These are phyloP conservation scores for Hirundo rustica DNA, from an alignment of 2,797 vertebrate species.

Conservation along the genomic window DNA sequence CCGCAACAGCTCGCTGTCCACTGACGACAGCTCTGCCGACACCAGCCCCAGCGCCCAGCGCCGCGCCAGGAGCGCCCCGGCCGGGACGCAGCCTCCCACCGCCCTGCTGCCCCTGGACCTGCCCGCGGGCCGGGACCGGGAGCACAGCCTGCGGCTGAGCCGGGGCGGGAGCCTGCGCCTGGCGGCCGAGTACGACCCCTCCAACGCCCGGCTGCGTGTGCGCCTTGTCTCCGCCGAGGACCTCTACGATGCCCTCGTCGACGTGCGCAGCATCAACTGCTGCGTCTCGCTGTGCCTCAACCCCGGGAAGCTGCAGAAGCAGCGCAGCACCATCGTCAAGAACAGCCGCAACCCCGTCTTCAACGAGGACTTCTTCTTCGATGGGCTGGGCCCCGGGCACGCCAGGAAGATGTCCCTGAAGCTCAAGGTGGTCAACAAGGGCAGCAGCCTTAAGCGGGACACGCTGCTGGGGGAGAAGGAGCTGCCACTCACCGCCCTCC, in stretches of 20 bases:
- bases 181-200: slow-evolving; percentile 85
- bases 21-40: slow-evolving; percentile 93
- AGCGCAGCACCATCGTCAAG: slow-evolving; percentile 97
- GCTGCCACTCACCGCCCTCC: slow-evolving; percentile 84
- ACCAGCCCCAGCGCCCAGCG: slow-evolving; percentile 89
- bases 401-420: slow-evolving; percentile 89
- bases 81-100: not conserved
- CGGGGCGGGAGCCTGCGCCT: slow-evolving; percentile 86
- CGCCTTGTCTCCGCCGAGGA: slow-evolving; percentile 87
- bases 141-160: slow-evolving; percentile 85
- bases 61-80: slow-evolving; percentile 78
- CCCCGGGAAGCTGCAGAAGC: slow-evolving; percentile 95
- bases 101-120: slow-evolving; percentile 61
- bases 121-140: slow-evolving; percentile 64
- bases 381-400: slow-evolving; percentile 83
- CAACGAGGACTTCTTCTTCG: slow-evolving; percentile 99
- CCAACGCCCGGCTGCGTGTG: slow-evolving; percentile 86
- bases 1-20: slow-evolving; percentile 92
- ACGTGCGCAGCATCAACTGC: slow-evolving; percentile 93
- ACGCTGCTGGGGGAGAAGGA: slow-evolving; percentile 91
- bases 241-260: slow-evolving; percentile 86
- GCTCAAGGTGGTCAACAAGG: slow-evolving; percentile 98
- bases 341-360: slow-evolving; percentile 94
- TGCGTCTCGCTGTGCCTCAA: slow-evolving; percentile 92
- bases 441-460: slow-evolving; percentile 94